Evolutionary conservation across 2,113 vertebrate species (phyloP).

Genomic region (Hippocampus comes): DNA sequence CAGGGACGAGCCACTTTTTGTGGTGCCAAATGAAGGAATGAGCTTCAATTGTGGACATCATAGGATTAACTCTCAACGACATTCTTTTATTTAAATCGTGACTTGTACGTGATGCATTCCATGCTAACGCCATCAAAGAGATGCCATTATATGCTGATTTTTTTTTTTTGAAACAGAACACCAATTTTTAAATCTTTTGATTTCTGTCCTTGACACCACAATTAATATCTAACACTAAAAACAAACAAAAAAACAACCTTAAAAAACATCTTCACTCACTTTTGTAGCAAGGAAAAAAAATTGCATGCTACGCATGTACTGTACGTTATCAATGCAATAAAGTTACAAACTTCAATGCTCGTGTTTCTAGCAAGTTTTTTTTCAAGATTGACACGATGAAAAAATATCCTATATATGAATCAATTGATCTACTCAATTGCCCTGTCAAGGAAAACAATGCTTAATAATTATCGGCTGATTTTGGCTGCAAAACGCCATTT

Average conservation of each 20-base stretch:
- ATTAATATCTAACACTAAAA: constrained; percentile 1
- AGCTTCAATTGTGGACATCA: not conserved
- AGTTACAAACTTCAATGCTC: not conserved
- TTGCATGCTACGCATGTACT: not conserved
- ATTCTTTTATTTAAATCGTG: not conserved
- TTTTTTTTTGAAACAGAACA: not conserved
- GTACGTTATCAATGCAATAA: not conserved
- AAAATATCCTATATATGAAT: too few species aligned
- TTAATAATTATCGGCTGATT: too few species aligned
- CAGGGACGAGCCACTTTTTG: not conserved
- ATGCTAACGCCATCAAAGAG: not conserved
- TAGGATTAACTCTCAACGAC: not conserved
- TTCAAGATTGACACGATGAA: too few species aligned
- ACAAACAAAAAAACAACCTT: not conserved
- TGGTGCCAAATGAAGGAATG: not conserved
- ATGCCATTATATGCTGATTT: not conserved
- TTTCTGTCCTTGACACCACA: not conserved
- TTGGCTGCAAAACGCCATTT: too few species aligned
- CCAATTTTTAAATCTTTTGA: not conserved
- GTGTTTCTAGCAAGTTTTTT: not conserved
- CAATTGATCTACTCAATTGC: too few species aligned
- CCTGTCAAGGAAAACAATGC: too few species aligned
- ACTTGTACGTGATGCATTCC: not conserved
- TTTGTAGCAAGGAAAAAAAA: not conserved
- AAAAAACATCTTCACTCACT: not conserved